These are phyloP conservation scores for Nematostella vectensis DNA, from an alignment of 92 coral and sea anemone species.

Conservation along the genomic window DNA sequence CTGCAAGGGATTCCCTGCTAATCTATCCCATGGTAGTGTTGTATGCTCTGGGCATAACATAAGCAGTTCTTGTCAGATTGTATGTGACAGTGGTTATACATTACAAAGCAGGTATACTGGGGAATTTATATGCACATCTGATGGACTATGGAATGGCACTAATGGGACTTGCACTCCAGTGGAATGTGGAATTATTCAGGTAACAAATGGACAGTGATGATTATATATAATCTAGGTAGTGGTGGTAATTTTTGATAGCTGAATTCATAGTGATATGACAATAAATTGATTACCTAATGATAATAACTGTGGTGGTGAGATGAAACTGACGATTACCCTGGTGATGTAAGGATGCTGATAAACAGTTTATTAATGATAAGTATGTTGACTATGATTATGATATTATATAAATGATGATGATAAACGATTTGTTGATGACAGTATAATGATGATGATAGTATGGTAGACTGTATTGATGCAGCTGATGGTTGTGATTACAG, in stretches of 20 bases:
- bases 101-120: constrained; percentile 8
- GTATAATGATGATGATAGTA: no score
- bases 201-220: background rate
- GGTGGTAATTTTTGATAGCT: no score
- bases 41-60: constrained; percentile 13
- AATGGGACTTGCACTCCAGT: constrained; percentile 9
- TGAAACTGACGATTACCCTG: background rate
- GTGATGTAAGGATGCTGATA: no score
- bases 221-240: no score
- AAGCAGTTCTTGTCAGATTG: constrained; percentile 22
- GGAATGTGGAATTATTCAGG: constrained; percentile 24
- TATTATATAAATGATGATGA: no score
- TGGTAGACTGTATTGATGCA: no score
- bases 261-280: no score
- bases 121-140: constrained; percentile 10
- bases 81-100: constrained; percentile 20
- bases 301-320: background rate
- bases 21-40: constrained; percentile 8
- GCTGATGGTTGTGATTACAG: no score
- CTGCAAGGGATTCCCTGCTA: background rate
- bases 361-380: no score
- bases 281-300: background rate
- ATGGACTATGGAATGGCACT: constrained; percentile 33
- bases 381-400: no score
- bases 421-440: no score